A percentile compares a stretch with the other conserved stretches of the same genome.
phyloP scores from a whole-genome alignment of 2,797 vertebrate genomes.

The Cryptoprocta ferox region DNA sequence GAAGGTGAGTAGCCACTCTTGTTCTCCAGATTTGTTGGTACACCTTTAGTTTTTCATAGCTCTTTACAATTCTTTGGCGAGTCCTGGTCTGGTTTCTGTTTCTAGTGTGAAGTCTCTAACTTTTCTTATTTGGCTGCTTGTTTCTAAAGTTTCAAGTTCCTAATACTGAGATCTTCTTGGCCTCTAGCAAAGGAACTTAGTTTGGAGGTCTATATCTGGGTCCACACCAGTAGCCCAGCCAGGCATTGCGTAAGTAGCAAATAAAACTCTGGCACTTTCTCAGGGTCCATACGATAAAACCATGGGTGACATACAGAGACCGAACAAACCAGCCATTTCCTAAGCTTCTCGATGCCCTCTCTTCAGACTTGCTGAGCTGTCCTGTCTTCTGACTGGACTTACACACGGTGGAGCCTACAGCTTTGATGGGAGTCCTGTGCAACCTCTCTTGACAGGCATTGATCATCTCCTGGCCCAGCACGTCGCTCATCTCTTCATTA shows the following conservation, averaged over 20 bases:
- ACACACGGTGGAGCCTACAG: not conserved
- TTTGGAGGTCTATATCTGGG: slow-evolving; percentile 64
- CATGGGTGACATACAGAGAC: not conserved
- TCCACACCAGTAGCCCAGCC: slow-evolving; percentile 44
- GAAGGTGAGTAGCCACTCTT: slow-evolving; percentile 90
- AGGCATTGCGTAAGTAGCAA: slow-evolving; percentile 56
- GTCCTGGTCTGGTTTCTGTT: slow-evolving; percentile 74
- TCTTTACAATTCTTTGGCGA: slow-evolving; percentile 51
- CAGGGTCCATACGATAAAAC: slow-evolving; percentile 22
- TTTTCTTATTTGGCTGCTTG: slow-evolving; percentile 68
- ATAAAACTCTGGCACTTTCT: not conserved
- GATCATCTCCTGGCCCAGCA: slow-evolving; percentile 98
- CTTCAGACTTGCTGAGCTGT: slow-evolving; percentile 10
- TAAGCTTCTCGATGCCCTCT: not conserved
- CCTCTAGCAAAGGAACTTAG: slow-evolving; percentile 69
- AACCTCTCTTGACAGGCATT: slow-evolving; percentile 90
- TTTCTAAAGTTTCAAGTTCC: slow-evolving; percentile 69
- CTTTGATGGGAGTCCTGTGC: not conserved
- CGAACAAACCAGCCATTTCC: not conserved
- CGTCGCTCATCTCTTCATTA: slow-evolving; percentile 98
- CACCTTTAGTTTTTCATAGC: slow-evolving; percentile 70
- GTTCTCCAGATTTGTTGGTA: slow-evolving; percentile 62
- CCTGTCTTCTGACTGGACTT: not conserved
- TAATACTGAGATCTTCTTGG: slow-evolving; percentile 66
- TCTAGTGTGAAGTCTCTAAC: slow-evolving; percentile 69